Conservation (phyloP, 2,113 vertebrate species). For the Myrmecobius fasciatus region DNA sequence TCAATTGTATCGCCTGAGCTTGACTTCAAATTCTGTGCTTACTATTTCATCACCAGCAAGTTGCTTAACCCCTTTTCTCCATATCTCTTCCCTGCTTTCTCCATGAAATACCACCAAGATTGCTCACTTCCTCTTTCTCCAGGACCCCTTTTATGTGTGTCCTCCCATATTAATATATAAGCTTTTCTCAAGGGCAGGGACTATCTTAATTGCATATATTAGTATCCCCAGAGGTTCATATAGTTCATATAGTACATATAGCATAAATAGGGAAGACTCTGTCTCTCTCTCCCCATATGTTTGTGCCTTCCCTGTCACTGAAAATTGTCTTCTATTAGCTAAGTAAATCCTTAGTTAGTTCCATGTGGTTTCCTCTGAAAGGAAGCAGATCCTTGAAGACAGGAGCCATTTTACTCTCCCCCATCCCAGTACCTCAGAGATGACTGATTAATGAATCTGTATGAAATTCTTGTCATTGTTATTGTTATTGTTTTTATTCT, state of each 20-base stretch:
- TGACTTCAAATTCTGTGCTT: not conserved
- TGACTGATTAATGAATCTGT: not conserved
- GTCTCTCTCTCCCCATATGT: not conserved
- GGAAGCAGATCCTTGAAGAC: not conserved
- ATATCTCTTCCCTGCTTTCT: not conserved
- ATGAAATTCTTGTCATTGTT: not conserved
- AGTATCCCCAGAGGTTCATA: not conserved
- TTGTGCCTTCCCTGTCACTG: not conserved
- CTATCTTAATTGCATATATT: not conserved
- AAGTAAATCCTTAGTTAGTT: not conserved
- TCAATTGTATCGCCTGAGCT: not conserved
- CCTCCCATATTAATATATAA: not conserved
- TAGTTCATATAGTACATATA: too few relatives aligned
- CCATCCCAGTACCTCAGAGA: not conserved
- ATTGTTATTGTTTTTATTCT: not conserved
- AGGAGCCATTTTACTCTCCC: not conserved
- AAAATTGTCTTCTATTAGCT: not conserved
- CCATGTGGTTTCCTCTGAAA: not conserved
- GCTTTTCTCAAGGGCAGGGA: not conserved
- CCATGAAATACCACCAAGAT: not conserved
- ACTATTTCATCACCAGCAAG: not conserved
- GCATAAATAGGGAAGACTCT: not conserved
- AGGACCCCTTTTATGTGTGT: not conserved
- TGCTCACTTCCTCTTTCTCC: not conserved
- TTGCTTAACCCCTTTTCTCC: not conserved